phyloP scores from a whole-genome alignment of 2,888 invertebrate species.

The Hirtodrosophila alboralis region DNA sequence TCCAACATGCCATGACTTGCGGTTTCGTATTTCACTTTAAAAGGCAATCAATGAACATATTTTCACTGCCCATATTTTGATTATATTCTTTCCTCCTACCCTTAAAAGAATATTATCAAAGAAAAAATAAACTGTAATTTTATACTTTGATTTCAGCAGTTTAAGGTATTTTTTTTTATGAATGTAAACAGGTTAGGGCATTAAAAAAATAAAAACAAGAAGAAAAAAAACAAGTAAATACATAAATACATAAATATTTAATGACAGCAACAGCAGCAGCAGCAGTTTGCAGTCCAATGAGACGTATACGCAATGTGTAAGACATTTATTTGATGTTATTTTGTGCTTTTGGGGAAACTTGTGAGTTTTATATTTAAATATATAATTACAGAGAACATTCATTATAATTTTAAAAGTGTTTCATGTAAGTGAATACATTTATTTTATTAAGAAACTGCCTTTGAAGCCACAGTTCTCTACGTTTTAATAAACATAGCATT shows the following conservation, averaged over 20 bases:
- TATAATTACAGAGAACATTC: constrained; percentile 1
- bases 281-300: constrained; percentile 12
- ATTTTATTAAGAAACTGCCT: too few species aligned
- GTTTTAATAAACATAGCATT: too few species aligned
- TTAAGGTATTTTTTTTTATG: constrained; percentile 43
- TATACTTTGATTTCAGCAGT: constrained; percentile 50
- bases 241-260: constrained; percentile 50
- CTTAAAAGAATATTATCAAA: constrained; percentile 11
- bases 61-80: constrained; percentile 21
- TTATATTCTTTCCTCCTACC: constrained; percentile 20
- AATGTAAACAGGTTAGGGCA: constrained; percentile 47
- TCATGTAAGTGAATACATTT: too few species aligned
- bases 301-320: constrained; percentile 40
- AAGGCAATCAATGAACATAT: constrained; percentile 59
- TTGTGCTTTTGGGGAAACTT: neutral
- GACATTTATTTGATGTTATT: constrained; percentile 32
- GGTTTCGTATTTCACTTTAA: constrained; percentile 64
- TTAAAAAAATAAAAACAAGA: constrained; percentile 17
- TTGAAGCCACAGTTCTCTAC: too few species aligned
- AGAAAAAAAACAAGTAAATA: constrained; percentile 40
- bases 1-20: constrained; percentile 51
- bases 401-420: neutral
- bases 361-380: constrained; percentile 5
- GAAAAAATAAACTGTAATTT: constrained; percentile 41
- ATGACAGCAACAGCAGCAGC: constrained; percentile 14